phyloP scores from a whole-genome alignment of 2,888 invertebrate genomes.

The Bibio marci region DNA sequence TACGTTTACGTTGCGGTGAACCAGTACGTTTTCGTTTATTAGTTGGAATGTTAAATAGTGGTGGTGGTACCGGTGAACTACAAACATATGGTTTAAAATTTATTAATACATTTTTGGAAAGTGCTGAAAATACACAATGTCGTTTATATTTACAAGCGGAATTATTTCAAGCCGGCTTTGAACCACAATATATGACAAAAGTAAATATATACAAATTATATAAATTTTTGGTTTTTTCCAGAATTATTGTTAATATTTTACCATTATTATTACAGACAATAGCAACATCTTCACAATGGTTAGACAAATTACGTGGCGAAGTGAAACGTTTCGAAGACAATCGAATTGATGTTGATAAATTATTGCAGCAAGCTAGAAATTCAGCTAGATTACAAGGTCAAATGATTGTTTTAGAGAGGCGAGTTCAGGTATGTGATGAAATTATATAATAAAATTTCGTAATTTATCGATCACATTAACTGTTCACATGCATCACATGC shows the following conservation, averaged over 20 bases:
- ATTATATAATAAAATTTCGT: too few species aligned
- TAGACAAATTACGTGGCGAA: conserved; percentile 47
- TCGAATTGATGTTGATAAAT: conserved; percentile 60
- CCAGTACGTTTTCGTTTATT: conserved; percentile 83
- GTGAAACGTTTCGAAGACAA: conserved; percentile 60
- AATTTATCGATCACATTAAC: too few species aligned
- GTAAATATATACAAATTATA: too few species aligned
- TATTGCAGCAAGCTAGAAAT: conserved; percentile 50
- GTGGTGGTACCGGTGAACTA: conserved; percentile 54
- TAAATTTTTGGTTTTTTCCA: not conserved
- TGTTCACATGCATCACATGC: too few species aligned
- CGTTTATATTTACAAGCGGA: conserved; percentile 74
- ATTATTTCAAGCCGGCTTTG: conserved; percentile 65
- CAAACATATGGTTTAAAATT: conserved; percentile 59
- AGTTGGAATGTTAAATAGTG: conserved; percentile 71
- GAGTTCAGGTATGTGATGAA: conserved; percentile 39
- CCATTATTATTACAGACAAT: conserved; percentile 34
- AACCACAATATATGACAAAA: conserved; percentile 32
- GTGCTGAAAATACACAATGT: conserved; percentile 56
- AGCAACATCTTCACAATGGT: conserved; percentile 41
- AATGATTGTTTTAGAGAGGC: conserved; percentile 48
- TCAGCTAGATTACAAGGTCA: conserved; percentile 54
- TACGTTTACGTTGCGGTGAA: conserved; percentile 75
- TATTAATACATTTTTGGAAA: conserved; percentile 65
- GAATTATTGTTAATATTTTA: not conserved